A percentile compares a stretch with the other conserved stretches of the same genome.
Conservation (phyloP, 2,113 vertebrate species). For the Hippopotamus amphibius region DNA sequence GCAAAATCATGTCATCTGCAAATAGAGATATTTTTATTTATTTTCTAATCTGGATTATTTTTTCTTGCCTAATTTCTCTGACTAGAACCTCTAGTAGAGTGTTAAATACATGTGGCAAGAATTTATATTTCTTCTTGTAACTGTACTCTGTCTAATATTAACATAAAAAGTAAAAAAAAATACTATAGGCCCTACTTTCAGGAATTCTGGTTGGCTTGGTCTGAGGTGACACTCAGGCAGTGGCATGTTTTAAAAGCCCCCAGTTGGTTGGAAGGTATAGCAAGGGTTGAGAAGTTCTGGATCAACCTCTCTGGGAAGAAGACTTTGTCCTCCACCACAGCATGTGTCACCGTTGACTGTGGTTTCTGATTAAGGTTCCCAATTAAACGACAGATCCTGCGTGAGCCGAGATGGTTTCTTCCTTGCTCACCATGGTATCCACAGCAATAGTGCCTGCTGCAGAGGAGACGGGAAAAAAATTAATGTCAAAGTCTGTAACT, state of each 20-base stretch:
- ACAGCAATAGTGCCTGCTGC: neutral
- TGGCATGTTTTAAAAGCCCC: neutral
- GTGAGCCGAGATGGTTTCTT: neutral
- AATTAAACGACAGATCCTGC: neutral
- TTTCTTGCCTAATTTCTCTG: neutral
- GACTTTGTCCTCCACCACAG: neutral
- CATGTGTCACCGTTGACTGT: neutral
- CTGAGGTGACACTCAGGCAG: neutral
- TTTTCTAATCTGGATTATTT: neutral
- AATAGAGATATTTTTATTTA: neutral
- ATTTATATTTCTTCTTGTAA: slow-evolving; percentile 9
- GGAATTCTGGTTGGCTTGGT: neutral
- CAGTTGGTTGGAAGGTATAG: neutral
- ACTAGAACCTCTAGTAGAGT: neutral
- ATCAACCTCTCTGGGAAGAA: neutral
- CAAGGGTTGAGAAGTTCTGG: neutral
- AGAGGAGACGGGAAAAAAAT: neutral
- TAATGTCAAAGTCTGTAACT: neutral
- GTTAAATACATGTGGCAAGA: neutral
- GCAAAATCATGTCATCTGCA: neutral
- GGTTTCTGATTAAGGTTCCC: neutral
- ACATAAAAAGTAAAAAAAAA: neutral
- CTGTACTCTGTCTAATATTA: neutral
- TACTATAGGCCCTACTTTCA: neutral
- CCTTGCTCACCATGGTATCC: neutral